A percentile compares a stretch with the other conserved stretches of the same genome.
phyloP scores from a whole-genome alignment of 30 jellyfish, hydroid and myxozoan genomes.

The Turritopsis rubra region DNA sequence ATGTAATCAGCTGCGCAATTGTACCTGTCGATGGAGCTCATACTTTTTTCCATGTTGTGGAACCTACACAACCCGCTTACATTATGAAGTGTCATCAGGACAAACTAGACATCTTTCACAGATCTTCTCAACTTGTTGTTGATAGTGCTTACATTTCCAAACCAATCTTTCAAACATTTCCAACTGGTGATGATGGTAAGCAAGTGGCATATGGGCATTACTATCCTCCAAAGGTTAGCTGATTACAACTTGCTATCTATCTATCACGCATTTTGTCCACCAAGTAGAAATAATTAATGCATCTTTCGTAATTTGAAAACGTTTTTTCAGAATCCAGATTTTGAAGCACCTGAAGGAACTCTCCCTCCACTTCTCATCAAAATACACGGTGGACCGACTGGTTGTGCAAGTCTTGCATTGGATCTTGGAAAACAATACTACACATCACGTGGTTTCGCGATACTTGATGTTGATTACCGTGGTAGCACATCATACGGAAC shows the following conservation, averaged over 20 bases:
- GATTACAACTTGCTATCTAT: background rate
- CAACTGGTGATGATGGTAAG: constrained; percentile 38
- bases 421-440: constrained; percentile 60
- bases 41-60: constrained; percentile 32
- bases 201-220: constrained; percentile 51
- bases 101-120: constrained; percentile 23
- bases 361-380: constrained; percentile 65
- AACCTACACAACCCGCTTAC: constrained; percentile 55
- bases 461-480: constrained; percentile 71
- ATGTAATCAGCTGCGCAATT: constrained; percentile 24
- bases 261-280: background rate
- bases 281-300: background rate
- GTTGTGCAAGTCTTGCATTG: constrained; percentile 55
- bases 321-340: constrained; percentile 54
- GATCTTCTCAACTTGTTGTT: constrained; percentile 31
- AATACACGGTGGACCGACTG: constrained; percentile 87
- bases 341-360: constrained; percentile 49
- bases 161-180: constrained; percentile 48
- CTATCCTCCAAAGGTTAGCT: constrained; percentile 68
- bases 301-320: background rate
- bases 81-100: constrained; percentile 39
- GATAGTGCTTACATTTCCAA: constrained; percentile 51
- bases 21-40: constrained; percentile 49
- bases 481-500: constrained; percentile 91
- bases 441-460: constrained; percentile 85